A percentile compares a stretch with the other conserved stretches of the same genome.
These are phyloP conservation scores for Pyrgilauda ruficollis DNA, from an alignment of 2,113 vertebrate species.

Conservation along the genomic window DNA sequence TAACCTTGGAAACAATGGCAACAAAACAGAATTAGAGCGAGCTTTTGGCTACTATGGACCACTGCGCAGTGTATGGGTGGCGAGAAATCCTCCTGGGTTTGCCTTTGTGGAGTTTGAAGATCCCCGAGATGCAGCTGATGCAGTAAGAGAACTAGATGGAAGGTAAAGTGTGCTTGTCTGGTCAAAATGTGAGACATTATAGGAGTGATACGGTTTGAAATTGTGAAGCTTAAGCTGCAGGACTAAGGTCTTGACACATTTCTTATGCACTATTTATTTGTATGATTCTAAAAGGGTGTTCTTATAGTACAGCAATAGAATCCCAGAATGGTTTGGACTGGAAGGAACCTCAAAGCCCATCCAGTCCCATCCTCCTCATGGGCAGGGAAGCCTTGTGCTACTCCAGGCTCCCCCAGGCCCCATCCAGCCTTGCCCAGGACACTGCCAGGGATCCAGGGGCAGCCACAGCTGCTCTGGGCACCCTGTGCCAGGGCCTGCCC, in stretches of 20 bases:
- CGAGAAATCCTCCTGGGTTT: constrained; percentile 95
- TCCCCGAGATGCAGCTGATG: constrained; percentile 94
- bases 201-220: not conserved
- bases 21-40: constrained; percentile 94
- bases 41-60: constrained; percentile 97
- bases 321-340: not conserved
- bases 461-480: not conserved
- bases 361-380: no score
- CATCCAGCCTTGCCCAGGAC: fast-evolving
- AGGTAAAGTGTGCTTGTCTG: constrained; percentile 75
- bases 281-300: fast-evolving
- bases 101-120: constrained; percentile 99
- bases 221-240: not conserved
- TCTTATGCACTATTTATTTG: fast-evolving
- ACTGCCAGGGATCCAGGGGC: not conserved
- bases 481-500: fast-evolving
- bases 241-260: fast-evolving
- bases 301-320: fast-evolving
- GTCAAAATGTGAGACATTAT: not conserved
- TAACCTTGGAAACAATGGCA: constrained; percentile 97
- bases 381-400: not conserved
- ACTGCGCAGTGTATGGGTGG: constrained; percentile 95
- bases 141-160: constrained; percentile 96
- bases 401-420: not conserved
- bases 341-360: no score